Percentiles rank a stretch among this genome's conserved stretches.
phyloP scores from a whole-genome alignment of 53 echinoderm and acorn worm species.

The Echinarachnius parma region DNA sequence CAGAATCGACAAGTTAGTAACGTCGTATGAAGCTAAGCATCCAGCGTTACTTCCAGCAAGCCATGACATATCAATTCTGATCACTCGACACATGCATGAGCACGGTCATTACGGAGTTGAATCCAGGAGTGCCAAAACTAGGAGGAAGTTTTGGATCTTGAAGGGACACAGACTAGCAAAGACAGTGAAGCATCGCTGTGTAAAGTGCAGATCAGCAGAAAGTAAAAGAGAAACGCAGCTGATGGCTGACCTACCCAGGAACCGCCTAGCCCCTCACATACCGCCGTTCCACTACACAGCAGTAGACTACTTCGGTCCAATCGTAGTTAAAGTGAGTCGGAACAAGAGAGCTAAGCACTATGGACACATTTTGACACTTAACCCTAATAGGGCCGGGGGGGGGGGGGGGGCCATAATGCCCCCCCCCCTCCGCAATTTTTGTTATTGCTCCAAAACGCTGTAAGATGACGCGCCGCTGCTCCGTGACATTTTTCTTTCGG shows the following conservation, averaged over 20 bases:
- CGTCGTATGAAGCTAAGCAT: conserved; percentile 54
- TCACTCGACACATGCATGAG: conserved; percentile 57
- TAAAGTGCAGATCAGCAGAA: conserved; percentile 36
- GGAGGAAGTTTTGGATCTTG: conserved; percentile 49
- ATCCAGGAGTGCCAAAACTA: conserved; percentile 48
- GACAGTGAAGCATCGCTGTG: conserved; percentile 41
- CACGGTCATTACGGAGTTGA: conserved; percentile 61
- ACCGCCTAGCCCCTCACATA: conserved; percentile 33
- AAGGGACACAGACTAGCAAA: conserved; percentile 45
- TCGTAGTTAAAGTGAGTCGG: conserved; percentile 18
- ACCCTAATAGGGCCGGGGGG: too few relatives aligned
- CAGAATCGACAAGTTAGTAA: conserved; percentile 36
- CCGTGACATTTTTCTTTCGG: too few relatives aligned
- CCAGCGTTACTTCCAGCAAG: conserved; percentile 52
- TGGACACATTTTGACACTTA: conserved; percentile 52
- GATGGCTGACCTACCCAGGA: conserved; percentile 37
- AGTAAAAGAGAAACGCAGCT: conserved; percentile 23
- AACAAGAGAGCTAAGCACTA: conserved; percentile 35
- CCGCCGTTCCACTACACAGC: conserved; percentile 57
- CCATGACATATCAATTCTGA: conserved; percentile 51
- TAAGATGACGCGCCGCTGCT: too few relatives aligned
- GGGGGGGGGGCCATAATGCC: too few relatives aligned
- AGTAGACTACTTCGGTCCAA: conserved; percentile 49
- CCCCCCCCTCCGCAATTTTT: too few relatives aligned
- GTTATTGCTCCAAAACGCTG: too few relatives aligned